Conservation (phyloP, 2,888 invertebrate species). For the Trichacis sp. region DNA sequence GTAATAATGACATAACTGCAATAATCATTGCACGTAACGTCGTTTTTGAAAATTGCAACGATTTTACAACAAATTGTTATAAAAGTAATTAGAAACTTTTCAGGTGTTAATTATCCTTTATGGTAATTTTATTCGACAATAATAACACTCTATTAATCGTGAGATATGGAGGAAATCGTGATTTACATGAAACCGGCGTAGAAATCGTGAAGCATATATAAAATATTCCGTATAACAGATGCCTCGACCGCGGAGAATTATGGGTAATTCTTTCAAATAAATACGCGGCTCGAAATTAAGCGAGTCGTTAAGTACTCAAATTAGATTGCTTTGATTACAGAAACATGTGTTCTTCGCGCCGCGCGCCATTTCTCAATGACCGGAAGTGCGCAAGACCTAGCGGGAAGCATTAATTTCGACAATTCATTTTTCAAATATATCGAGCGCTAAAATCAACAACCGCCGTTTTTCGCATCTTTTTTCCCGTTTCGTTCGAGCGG, state of each 20-base stretch:
- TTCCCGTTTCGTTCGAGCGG: neutral
- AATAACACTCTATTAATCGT: neutral
- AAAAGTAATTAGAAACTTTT: conserved; percentile 2
- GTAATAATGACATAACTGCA: neutral
- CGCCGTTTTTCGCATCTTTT: neutral
- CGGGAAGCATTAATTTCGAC: neutral
- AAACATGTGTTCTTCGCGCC: neutral
- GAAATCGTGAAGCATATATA: neutral
- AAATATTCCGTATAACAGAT: neutral
- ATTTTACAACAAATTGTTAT: too few relatives aligned
- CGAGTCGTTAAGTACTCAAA: neutral
- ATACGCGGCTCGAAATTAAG: neutral
- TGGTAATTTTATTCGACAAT: neutral
- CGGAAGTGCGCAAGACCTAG: neutral
- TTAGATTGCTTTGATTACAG: neutral
- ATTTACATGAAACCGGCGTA: neutral
- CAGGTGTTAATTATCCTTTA: neutral
- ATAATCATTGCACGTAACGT: neutral
- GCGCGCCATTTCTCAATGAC: neutral
- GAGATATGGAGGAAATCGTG: conserved; percentile 1
- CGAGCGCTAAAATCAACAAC: too few relatives aligned
- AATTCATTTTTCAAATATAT: neutral
- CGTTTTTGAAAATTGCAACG: neutral
- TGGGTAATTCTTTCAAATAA: neutral
- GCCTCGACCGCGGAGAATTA: neutral